Percentiles rank a stretch among this genome's conserved stretches.
Conservation (phyloP, 2,113 vertebrate genomes). For the Oplegnathus fasciatus region DNA sequence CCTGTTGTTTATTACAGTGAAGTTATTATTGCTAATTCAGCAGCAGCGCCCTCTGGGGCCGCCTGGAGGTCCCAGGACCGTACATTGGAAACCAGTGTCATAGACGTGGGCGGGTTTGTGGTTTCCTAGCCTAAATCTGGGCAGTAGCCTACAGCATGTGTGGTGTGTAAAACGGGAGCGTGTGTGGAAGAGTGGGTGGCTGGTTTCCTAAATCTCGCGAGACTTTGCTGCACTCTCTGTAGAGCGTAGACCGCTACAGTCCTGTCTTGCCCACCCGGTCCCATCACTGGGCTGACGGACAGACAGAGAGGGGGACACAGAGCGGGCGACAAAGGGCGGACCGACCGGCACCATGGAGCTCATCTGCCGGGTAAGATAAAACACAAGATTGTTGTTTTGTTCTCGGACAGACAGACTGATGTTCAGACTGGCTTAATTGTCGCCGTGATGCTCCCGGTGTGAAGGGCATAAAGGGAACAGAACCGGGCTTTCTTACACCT, state of each 20-base stretch:
- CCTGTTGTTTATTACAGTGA: background rate
- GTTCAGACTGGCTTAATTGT: background rate
- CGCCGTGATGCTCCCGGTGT: conserved; percentile 31
- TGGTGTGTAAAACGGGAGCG: background rate
- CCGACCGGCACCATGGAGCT: conserved; percentile 47
- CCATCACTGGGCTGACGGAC: conserved; percentile 46
- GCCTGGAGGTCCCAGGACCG: background rate
- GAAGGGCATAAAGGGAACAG: conserved; percentile 37
- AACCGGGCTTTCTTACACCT: conserved; percentile 19
- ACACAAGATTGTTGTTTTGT: too few species aligned
- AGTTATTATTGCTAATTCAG: background rate
- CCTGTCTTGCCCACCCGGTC: conserved; percentile 42
- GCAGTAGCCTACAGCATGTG: background rate
- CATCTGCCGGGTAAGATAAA: conserved; percentile 46
- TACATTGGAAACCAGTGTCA: background rate
- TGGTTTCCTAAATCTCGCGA: conserved; percentile 55
- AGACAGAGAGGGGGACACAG: background rate
- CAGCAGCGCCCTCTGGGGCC: background rate
- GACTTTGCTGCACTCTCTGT: background rate
- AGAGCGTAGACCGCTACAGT: background rate
- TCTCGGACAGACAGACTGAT: background rate
- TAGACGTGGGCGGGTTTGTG: background rate
- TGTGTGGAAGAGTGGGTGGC: background rate
- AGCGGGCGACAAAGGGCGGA: conserved; percentile 10
- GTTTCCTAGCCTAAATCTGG: background rate